Percentiles rank a stretch among this genome's conserved stretches.
phyloP scores from a whole-genome alignment of 2,797 vertebrate genomes.

The Pangasius djambal region DNA sequence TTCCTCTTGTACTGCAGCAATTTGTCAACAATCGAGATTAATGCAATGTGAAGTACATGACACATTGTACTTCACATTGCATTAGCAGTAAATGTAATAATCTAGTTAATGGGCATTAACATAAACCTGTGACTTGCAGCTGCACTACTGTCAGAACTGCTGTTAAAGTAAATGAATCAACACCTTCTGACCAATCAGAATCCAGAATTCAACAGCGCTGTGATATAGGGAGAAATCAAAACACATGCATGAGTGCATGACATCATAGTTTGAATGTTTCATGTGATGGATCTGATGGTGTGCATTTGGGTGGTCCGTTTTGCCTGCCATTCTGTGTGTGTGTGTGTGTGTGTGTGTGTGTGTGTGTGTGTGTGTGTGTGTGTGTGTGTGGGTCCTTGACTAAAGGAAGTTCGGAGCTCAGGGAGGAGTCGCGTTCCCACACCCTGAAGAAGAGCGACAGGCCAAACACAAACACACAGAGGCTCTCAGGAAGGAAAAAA shows the following conservation, averaged over 20 bases:
- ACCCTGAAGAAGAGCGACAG: slow-evolving; percentile 37
- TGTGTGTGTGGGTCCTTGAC: slow-evolving; percentile 46
- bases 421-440: slow-evolving; percentile 45
- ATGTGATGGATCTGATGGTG: background rate
- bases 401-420: slow-evolving; percentile 30
- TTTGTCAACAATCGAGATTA: background rate
- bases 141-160: background rate
- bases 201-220: background rate
- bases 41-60: no score
- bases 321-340: background rate
- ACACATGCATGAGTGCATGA: no score
- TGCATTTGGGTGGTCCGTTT: background rate
- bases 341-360: slow-evolving; percentile 31
- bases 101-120: background rate
- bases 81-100: background rate
- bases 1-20: no score
- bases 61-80: background rate
- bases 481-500: slow-evolving; percentile 47
- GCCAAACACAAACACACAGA: slow-evolving; percentile 54
- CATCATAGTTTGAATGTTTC: slow-evolving; percentile 2
- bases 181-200: background rate
- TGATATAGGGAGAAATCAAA: background rate
- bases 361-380: slow-evolving; percentile 41
- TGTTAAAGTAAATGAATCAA: background rate
- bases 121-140: background rate